These are phyloP conservation scores for Microctonus hyperodae DNA, from an alignment of 2,888 invertebrate species.

Conservation along the genomic window DNA sequence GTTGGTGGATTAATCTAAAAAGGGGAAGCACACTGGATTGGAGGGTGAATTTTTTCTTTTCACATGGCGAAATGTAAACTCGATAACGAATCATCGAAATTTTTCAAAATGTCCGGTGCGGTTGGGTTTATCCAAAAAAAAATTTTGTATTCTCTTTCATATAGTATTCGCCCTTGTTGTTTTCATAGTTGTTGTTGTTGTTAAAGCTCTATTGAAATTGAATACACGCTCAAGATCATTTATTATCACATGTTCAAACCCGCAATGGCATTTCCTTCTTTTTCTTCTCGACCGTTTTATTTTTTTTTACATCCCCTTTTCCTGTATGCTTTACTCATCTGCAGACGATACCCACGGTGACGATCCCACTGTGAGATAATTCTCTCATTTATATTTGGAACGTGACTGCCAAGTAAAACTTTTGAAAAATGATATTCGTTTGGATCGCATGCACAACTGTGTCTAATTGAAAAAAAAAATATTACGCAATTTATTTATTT, in stretches of 20 bases:
- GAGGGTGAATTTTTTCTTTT: constrained; percentile 8
- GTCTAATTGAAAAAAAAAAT: neutral
- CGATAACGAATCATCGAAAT: constrained; percentile 50
- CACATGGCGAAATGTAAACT: constrained; percentile 8
- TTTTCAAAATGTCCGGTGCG: constrained; percentile 43
- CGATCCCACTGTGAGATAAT: constrained; percentile 44
- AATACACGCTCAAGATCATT: constrained; percentile 24
- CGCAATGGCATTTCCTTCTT: neutral
- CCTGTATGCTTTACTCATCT: constrained; percentile 9
- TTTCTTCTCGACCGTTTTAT: neutral
- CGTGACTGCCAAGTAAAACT: constrained; percentile 50
- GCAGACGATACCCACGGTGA: constrained; percentile 17
- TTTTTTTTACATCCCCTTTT: neutral
- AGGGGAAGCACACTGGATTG: constrained; percentile 27
- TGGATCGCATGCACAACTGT: neutral
- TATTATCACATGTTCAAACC: constrained; percentile 16
- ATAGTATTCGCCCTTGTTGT: neutral
- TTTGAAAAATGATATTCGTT: constrained; percentile 55
- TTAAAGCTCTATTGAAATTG: constrained; percentile 8
- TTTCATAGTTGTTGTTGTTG: neutral
- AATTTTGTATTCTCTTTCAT: neutral
- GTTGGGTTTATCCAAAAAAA: neutral
- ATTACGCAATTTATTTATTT: neutral
- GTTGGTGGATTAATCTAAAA: constrained; percentile 35
- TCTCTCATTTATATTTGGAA: constrained; percentile 52